phyloP scores from a whole-genome alignment of 2,888 invertebrate species.

The Eubasilissa splendida region DNA sequence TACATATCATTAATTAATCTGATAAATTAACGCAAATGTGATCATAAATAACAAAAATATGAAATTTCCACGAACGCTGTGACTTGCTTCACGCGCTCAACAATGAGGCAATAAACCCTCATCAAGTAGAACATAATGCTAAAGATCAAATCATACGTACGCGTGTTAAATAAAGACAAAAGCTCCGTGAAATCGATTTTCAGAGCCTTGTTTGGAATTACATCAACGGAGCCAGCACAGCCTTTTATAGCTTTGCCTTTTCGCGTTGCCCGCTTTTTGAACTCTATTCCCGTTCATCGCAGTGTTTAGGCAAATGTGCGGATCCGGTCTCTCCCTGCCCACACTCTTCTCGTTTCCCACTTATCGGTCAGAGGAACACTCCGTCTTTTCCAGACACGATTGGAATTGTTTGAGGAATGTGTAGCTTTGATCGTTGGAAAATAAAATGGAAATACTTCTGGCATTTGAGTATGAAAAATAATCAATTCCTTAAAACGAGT shows the following conservation, averaged over 20 bases:
- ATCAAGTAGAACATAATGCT: constrained; percentile 9
- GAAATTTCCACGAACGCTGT: neutral
- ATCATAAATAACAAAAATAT: too few relatives aligned
- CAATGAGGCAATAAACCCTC: constrained; percentile 7
- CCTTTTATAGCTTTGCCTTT: constrained; percentile 37
- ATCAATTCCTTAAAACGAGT: too few relatives aligned
- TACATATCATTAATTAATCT: too few relatives aligned
- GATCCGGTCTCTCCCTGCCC: constrained; percentile 2
- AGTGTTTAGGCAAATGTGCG: constrained; percentile 44
- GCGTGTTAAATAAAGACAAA: constrained; percentile 35
- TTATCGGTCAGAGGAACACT: too few relatives aligned
- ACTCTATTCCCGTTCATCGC: constrained; percentile 18
- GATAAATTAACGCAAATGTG: too few relatives aligned
- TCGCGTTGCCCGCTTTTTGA: constrained; percentile 11
- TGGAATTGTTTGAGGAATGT: too few relatives aligned
- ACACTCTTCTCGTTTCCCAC: neutral
- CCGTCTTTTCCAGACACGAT: too few relatives aligned
- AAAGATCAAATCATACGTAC: constrained; percentile 1
- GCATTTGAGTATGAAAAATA: too few relatives aligned
- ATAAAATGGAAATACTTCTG: too few relatives aligned
- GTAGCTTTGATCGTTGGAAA: too few relatives aligned
- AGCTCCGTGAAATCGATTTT: constrained; percentile 35
- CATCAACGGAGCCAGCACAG: constrained; percentile 21
- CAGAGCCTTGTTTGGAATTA: constrained; percentile 31
- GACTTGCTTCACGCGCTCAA: neutral